Conservation (phyloP, 37 sponge, comb jelly and placozoan genomes). For the Petrosia ficiformis region DNA sequence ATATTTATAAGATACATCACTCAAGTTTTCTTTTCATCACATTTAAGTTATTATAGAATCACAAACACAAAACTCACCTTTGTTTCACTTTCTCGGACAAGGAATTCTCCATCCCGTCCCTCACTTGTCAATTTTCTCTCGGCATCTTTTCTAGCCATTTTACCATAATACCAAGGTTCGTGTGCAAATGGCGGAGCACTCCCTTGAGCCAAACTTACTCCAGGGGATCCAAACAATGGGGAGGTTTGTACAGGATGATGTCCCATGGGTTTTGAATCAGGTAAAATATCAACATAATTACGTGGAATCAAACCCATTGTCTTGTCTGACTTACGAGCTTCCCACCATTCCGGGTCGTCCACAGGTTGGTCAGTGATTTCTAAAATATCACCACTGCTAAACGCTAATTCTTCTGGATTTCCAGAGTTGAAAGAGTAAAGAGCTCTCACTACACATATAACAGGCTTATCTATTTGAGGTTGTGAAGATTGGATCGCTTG, state of each 20-base stretch:
- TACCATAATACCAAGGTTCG: conserved; percentile 83
- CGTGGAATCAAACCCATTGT: conserved; percentile 76
- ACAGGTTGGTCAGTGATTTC: conserved; percentile 81
- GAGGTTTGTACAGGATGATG: too few relatives aligned
- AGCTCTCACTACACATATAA: conserved; percentile 72
- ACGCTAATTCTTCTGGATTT: conserved; percentile 78
- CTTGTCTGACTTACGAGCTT: conserved; percentile 63
- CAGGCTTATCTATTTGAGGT: conserved; percentile 12
- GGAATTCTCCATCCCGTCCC: conserved; percentile 82
- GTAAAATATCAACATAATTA: conserved; percentile 82
- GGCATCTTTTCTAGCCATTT: conserved; percentile 65
- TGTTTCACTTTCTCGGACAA: conserved; percentile 88
- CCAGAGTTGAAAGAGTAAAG: conserved; percentile 79
- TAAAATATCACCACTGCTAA: conserved; percentile 76
- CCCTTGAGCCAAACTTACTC: neutral
- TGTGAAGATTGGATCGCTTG: too few relatives aligned
- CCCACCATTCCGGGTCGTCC: conserved; percentile 94
- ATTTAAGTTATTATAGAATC: too few relatives aligned
- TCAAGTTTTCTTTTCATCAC: conserved; percentile 16
- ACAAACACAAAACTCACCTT: conserved; percentile 58
- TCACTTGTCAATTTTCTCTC: conserved; percentile 52
- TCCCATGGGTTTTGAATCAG: conserved; percentile 47
- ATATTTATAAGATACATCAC: neutral
- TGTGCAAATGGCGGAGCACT: conserved; percentile 43
- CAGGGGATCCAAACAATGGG: conserved; percentile 2